These are phyloP conservation scores for Melanostoma mellinum DNA, from an alignment of 2,888 invertebrate species.

Conservation along the genomic window DNA sequence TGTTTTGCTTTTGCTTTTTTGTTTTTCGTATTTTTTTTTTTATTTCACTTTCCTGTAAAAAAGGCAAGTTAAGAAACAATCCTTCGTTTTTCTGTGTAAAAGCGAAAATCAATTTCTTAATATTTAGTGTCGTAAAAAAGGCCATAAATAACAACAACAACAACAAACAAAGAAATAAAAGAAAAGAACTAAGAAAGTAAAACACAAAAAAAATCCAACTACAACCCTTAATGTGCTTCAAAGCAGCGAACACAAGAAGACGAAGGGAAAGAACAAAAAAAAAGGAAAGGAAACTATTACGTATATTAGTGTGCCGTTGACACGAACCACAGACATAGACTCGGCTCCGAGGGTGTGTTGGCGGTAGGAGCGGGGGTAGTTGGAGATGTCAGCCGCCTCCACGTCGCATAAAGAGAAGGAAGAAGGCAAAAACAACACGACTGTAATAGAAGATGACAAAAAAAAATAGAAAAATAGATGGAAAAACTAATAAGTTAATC, in stretches of 20 bases:
- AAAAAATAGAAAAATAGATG: constrained; percentile 10
- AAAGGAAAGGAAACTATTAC: constrained; percentile 63
- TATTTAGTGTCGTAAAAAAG: constrained; percentile 39
- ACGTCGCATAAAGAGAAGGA: background rate
- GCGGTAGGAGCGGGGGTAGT: background rate
- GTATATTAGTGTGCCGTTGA: constrained; percentile 67
- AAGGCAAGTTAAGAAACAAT: background rate
- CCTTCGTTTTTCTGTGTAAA: constrained; percentile 8
- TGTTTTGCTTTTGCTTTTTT: too few relatives aligned
- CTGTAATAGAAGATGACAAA: background rate
- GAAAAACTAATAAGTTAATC: constrained; percentile 66
- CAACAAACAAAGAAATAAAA: constrained; percentile 24
- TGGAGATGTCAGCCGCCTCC: background rate
- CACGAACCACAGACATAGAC: constrained; percentile 52
- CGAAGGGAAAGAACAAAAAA: constrained; percentile 12
- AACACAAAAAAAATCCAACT: constrained; percentile 8
- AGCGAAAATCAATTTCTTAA: constrained; percentile 46
- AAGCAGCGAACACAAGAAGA: constrained; percentile 28
- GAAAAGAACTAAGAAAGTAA: constrained; percentile 1
- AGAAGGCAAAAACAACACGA: background rate
- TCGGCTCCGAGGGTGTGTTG: background rate
- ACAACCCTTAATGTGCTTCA: constrained; percentile 44
- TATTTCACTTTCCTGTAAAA: background rate
- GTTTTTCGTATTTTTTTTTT: background rate
- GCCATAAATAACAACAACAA: constrained; percentile 12